Conservation (phyloP, 2,113 vertebrate species). For the Alligator mississippiensis region DNA sequence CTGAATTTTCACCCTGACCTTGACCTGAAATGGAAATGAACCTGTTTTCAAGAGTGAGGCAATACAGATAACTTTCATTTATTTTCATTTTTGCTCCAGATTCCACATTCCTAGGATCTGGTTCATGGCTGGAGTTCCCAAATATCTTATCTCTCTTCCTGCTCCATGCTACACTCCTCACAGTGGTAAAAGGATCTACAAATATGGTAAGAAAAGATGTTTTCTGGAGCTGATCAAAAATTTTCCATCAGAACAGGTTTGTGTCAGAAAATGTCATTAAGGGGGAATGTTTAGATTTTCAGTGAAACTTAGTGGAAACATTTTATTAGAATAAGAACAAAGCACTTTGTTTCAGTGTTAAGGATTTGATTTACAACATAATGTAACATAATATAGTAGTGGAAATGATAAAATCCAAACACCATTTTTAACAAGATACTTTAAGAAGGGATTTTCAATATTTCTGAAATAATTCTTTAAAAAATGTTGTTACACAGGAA, state of each 20-base stretch:
- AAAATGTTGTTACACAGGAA: conserved; percentile 69
- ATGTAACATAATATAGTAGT: accelerated
- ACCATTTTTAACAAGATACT: conserved; percentile 54
- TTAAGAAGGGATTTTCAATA: conserved; percentile 61
- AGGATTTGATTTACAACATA: background rate
- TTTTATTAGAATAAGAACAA: accelerated
- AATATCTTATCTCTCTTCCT: conserved; percentile 12
- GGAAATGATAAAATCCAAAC: background rate
- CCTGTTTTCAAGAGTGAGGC: background rate
- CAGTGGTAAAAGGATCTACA: background rate
- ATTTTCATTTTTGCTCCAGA: background rate
- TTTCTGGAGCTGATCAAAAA: conserved; percentile 21
- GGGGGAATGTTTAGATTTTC: accelerated
- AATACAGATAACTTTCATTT: background rate
- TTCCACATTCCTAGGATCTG: background rate
- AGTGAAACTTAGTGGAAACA: background rate
- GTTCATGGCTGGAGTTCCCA: conserved; percentile 17
- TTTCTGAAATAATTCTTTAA: conserved; percentile 52
- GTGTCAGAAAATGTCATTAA: background rate
- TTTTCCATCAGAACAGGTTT: background rate
- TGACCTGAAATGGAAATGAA: conserved; percentile 35
- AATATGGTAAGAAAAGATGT: background rate
- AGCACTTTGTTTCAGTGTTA: accelerated
- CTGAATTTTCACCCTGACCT: conserved; percentile 37
- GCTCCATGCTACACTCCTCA: background rate